A percentile compares a stretch with the other conserved stretches of the same genome.
These are phyloP conservation scores for Pseudomugil tenellus DNA, from an alignment of 2,797 vertebrate species.

Conservation along the genomic window DNA sequence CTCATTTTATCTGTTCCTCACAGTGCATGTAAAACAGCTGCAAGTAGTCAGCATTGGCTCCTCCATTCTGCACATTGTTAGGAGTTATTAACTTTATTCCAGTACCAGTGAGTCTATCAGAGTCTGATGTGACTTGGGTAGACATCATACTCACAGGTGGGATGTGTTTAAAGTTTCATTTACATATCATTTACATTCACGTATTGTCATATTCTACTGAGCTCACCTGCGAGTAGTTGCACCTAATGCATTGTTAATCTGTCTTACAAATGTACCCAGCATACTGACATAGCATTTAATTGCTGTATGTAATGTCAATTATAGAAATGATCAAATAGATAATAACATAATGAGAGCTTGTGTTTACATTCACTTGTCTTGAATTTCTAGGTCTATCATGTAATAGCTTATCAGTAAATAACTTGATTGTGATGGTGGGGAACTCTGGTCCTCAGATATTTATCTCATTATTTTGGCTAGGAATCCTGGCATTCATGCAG, in stretches of 20 bases:
- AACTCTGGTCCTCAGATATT: background rate
- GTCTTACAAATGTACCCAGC: background rate
- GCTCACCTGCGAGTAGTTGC: background rate
- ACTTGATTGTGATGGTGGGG: too few relatives aligned
- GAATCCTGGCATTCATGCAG: conserved; percentile 3
- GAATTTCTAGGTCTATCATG: too few relatives aligned
- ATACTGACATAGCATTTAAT: background rate
- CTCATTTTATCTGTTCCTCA: background rate
- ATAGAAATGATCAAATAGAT: background rate
- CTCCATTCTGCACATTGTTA: background rate
- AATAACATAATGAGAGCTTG: too few relatives aligned
- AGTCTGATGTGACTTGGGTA: background rate
- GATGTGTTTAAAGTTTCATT: background rate
- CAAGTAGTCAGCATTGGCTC: background rate
- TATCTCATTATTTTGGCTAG: background rate
- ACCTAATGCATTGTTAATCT: background rate
- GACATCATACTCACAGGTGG: background rate
- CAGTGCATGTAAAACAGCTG: background rate
- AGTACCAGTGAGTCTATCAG: background rate
- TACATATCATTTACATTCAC: background rate
- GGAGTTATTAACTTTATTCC: background rate
- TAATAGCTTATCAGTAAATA: too few relatives aligned
- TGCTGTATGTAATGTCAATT: background rate
- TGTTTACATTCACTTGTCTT: too few relatives aligned
- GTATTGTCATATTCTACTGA: background rate